Base-by-base conservation (phyloP, 2,888 invertebrate genomes). In the Cyaniris semiargus region DNA sequence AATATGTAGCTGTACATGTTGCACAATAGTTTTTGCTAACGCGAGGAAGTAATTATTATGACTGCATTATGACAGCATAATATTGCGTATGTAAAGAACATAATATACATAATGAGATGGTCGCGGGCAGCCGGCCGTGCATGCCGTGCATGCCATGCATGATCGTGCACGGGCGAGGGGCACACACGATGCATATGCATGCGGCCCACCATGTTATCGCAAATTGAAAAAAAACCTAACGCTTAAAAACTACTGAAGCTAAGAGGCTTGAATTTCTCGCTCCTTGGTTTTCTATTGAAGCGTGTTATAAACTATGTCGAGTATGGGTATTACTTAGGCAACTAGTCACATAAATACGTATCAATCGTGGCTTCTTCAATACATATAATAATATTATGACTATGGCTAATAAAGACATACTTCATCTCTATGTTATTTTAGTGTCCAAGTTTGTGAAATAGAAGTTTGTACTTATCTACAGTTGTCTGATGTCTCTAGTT, bases 91-190 rank as follows among this genome's bases (percentile, higher is more conserved):
- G 66, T 66, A 66, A 66, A 66, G 27, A 66, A 66, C 27, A 23
- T 66, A 66, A 66, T 31, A 31, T 66, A 18, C 27, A 66, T 66
- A 66, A 31, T 31, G 66, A 66, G 66, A 66, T 27, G 66, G 27
- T 27, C 66, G 23, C 6, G 31, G 66, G 66, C 27, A 31, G 27
- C 66, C 13, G 31, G 15, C 66, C 66, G 66, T 66, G 66, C 66
- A 66, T 66, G 15, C 66, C 66, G 66, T 66, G 66, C 66, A 66
- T 66, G 66, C 18, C 60, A 15, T 66, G 66, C 66, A 31, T 66
- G 66, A 31, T 27, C 66, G 66, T 66, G 27, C 66, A 66, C 21
- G 18, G 15, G 1, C 27, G 27, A 15, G 23, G 23, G 23, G 60
- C 23, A 23, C 60, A 23, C 60, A 21, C 23, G 60, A 66, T 66